Evolutionary conservation across 2,888 invertebrate species (phyloP), one percentile per base, ranked within the genome.

Genomic region (Gastrophysa polygoni): DNA sequence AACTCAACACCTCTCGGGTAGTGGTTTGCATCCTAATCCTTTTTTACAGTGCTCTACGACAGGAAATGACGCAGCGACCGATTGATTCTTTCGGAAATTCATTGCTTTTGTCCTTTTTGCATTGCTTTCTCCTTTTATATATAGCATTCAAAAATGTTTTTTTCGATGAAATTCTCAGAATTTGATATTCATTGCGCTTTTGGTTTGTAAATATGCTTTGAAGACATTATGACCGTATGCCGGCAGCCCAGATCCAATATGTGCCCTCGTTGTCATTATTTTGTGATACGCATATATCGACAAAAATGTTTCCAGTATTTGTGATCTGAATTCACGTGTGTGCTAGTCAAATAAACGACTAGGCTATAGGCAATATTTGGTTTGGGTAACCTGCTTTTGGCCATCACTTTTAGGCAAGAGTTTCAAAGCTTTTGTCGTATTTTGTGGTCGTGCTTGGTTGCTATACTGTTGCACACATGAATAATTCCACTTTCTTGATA

Each of bases 391-490:
- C 47, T 14, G 64, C 61, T 68, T 67, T 65, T 67, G 67, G 70
- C 71, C 67, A 67, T 68, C 70, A 68, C 72, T 69, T 73, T 71
- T 69, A 72, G 59, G 62, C 38, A 61, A 62, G 57, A 73, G 77
- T 78, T 77, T 77, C 76, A 76, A 75, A 75, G 79, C 77, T 78
- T 79, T 73, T 71, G 69, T 76, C 75, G 73, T 70, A 75, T 68
- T 63, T 71, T 77, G 77, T 77, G 76, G 73, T 77, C 77, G 75
- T 78, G 77, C 77, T 68, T 77, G 73, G 68, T 73, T 71, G 63
- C 51, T 47, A 68, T 70, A 71, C 57, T 55, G 58, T 51, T 61
- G 54, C 58, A 63, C 57, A 59, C 59, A 59, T 24, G 24, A 24
- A 3, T 24, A 3, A 24, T 24, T 24, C 24, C 24, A 24, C 24